Percentiles rank a stretch among this genome's conserved stretches.
phyloP scores from a whole-genome alignment of 2,113 vertebrate genomes.

The Grallaria varia region DNA sequence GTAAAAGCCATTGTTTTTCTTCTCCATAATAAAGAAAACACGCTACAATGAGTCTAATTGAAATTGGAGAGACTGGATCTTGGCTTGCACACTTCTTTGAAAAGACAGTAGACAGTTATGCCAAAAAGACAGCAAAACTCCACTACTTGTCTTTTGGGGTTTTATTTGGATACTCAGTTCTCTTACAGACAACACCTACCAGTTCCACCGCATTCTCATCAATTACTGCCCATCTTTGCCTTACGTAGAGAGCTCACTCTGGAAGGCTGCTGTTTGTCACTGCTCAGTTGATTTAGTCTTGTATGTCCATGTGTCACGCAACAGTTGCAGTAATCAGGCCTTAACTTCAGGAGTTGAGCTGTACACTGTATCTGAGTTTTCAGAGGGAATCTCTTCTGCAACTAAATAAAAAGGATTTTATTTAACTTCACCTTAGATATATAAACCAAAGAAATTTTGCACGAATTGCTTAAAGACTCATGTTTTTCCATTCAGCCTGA shows the following conservation, averaged over 20 bases:
- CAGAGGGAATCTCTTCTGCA: constrained; percentile 90
- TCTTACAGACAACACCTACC: constrained; percentile 61
- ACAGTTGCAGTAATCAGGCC: constrained; percentile 77
- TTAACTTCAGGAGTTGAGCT: constrained; percentile 89
- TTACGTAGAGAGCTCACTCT: constrained; percentile 54
- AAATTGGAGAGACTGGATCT: constrained; percentile 66
- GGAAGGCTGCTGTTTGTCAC: constrained; percentile 68
- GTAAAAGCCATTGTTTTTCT: constrained; percentile 71
- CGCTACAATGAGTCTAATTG: constrained; percentile 70
- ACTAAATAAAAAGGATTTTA: neutral
- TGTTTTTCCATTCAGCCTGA: neutral
- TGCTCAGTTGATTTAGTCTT: constrained; percentile 65
- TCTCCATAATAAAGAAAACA: constrained; percentile 71
- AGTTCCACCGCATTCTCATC: constrained; percentile 63
- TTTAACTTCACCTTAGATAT: neutral
- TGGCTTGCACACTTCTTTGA: constrained; percentile 69
- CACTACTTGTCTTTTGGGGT: constrained; percentile 69
- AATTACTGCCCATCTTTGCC: constrained; percentile 71
- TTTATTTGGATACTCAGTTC: constrained; percentile 50
- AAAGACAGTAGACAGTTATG: constrained; percentile 81
- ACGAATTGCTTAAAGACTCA: neutral
- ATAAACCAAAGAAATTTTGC: neutral
- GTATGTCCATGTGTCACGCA: constrained; percentile 6
- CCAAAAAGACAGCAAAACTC: constrained; percentile 69
- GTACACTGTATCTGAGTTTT: constrained; percentile 91